Conservation (phyloP, 2,797 vertebrate species). For the Acrossocheilus fasciatus region DNA sequence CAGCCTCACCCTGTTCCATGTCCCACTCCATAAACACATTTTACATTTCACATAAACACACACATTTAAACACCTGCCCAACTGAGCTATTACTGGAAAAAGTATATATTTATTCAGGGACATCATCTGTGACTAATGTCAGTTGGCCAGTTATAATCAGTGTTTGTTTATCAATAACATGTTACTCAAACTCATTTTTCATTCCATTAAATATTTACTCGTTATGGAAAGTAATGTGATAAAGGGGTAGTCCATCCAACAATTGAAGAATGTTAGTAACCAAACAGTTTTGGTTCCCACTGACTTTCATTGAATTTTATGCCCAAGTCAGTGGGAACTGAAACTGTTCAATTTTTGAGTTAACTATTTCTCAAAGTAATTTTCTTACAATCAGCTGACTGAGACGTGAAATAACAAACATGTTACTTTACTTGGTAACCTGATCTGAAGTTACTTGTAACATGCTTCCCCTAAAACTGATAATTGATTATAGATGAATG, state of each 20-base stretch:
- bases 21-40: conserved; percentile 17
- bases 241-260: background rate
- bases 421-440: background rate
- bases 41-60: conserved; percentile 27
- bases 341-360: no score
- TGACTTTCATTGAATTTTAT: background rate
- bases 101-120: background rate
- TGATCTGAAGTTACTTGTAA: background rate
- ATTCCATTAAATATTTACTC: background rate
- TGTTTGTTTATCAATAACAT: background rate
- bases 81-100: background rate
- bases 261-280: background rate
- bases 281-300: background rate
- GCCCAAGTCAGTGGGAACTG: no score
- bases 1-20: conserved; percentile 29
- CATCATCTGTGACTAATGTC: background rate
- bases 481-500: background rate
- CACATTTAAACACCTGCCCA: conserved; percentile 11
- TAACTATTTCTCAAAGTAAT: background rate
- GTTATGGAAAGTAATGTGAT: background rate
- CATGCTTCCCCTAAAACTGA: background rate
- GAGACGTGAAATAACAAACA: background rate
- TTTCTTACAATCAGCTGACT: background rate
- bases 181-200: background rate
- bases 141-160: background rate